Conservation (phyloP, 2,113 vertebrate genomes). For the Chloropsis hardwickii region DNA sequence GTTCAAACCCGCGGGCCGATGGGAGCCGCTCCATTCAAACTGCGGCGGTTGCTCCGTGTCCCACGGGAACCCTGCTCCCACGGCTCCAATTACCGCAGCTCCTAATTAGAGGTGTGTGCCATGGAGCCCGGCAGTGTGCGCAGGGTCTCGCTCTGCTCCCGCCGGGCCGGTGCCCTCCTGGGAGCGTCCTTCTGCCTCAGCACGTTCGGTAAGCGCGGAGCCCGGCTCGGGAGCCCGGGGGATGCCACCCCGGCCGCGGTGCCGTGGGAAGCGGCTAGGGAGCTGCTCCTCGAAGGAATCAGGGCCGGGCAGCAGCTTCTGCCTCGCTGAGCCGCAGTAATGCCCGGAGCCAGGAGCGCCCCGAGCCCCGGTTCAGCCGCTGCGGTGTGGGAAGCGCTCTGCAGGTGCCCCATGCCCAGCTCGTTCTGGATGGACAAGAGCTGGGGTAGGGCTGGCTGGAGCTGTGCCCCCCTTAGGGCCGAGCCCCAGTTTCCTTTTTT, state of each 20-base stretch:
- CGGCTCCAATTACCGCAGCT: neutral
- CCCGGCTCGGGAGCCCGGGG: neutral
- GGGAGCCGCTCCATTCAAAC: conserved; percentile 65
- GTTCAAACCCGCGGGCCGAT: conserved; percentile 69
- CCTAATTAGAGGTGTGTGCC: neutral
- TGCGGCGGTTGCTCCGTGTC: conserved; percentile 25
- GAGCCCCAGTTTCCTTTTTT: accelerated
- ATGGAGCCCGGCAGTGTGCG: conserved; percentile 61
- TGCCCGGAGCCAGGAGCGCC: accelerated
- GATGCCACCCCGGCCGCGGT: neutral
- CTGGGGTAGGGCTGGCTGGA: neutral
- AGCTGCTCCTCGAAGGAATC: neutral
- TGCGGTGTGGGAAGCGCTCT: accelerated
- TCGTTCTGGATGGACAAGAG: accelerated
- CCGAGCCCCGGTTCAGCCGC: neutral
- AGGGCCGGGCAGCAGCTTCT: neutral
- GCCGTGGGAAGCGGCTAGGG: neutral
- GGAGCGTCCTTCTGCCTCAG: conserved; percentile 69
- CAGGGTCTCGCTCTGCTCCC: conserved; percentile 51
- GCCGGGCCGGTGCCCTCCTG: neutral
- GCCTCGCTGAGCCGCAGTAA: neutral
- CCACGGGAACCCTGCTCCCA: neutral
- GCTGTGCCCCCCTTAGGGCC: accelerated
- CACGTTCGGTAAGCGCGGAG: conserved; percentile 79
- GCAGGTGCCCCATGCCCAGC: accelerated